Evolutionary conservation across 2,113 vertebrate species (phyloP), one percentile per base, ranked within the genome.

Genomic region (Seriola dumerili): DNA sequence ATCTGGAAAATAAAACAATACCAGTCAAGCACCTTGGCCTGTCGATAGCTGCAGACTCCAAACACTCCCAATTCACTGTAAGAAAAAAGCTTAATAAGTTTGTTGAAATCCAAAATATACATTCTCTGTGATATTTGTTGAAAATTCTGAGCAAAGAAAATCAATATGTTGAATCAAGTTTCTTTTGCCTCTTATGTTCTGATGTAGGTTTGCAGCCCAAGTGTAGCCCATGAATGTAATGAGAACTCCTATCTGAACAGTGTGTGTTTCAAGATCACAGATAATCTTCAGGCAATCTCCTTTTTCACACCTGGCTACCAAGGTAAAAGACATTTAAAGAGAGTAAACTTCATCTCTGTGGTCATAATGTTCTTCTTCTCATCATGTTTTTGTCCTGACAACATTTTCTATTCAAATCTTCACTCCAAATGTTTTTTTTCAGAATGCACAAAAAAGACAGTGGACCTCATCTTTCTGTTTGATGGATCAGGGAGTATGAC

Each of bases 401-500:
- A 11, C 44, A 46, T 54, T 9, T 48, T 67, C 1, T 16, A n/a
- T 46, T 8, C 0, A 42, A 71, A 40, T 1, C 4, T 36, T 1
- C 0, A 29, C 32, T 52, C 3, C 6, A 0, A 19, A 8, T 62
- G 10, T 52, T 32, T 70, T 65, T 36, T 74, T 6, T 44, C 85
- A 97, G 97, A 94, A 0, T 97, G 96, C 78, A 92, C 91, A 17
- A 95, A 96, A 83, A 91, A 94, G 72, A 89, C 87, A 0, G 95
- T 96, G 8, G 94, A 97, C 71, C 92, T 97, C 2, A 95, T 96
- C 0, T 97, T 97, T 90, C 92, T 97, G 4, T 96, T 97, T 16
- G 97, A 97, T 9, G 97, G 97, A 9, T 97, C 97, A 0, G 0
- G 0, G 5, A 96, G 96, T 86, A 87, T 97, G 93, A 69, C 4